These are phyloP conservation scores for Conomelus anceps DNA, from an alignment of 2,888 invertebrate species.

Conservation along the genomic window DNA sequence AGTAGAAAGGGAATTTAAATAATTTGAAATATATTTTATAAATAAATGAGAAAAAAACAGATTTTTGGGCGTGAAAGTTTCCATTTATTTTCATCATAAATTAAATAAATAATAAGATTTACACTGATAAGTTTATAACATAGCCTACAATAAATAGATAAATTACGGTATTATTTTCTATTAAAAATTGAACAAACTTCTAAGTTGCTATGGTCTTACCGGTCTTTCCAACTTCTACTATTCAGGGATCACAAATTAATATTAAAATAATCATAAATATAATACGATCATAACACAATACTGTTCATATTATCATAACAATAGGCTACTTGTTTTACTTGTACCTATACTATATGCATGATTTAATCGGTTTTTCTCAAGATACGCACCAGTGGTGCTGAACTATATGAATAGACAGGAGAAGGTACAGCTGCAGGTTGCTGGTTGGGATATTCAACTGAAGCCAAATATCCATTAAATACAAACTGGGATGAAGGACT, in stretches of 20 bases:
- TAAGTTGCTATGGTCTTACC: too few species aligned
- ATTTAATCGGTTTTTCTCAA: not conserved
- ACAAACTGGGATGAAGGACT: not conserved
- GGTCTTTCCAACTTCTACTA: too few species aligned
- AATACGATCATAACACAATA: too few species aligned
- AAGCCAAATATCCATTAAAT: not conserved
- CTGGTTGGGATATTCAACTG: not conserved
- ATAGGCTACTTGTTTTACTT: too few species aligned
- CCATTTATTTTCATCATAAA: not conserved
- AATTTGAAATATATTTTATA: too few species aligned
- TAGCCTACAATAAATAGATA: not conserved
- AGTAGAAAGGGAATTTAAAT: too few species aligned
- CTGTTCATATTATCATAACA: too few species aligned
- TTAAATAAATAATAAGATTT: not conserved
- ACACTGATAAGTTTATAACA: not conserved
- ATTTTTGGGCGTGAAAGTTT: too few species aligned
- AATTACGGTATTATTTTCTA: not conserved
- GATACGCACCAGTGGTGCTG: not conserved
- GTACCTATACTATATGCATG: too few species aligned
- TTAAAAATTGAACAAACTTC: too few species aligned
- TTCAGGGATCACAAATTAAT: too few species aligned
- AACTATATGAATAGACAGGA: not conserved
- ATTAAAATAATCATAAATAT: too few species aligned
- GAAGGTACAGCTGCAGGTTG: not conserved
- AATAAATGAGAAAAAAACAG: not conserved